phyloP scores from a whole-genome alignment of 2,797 vertebrate species.

The Hephaestus fuliginosus region DNA sequence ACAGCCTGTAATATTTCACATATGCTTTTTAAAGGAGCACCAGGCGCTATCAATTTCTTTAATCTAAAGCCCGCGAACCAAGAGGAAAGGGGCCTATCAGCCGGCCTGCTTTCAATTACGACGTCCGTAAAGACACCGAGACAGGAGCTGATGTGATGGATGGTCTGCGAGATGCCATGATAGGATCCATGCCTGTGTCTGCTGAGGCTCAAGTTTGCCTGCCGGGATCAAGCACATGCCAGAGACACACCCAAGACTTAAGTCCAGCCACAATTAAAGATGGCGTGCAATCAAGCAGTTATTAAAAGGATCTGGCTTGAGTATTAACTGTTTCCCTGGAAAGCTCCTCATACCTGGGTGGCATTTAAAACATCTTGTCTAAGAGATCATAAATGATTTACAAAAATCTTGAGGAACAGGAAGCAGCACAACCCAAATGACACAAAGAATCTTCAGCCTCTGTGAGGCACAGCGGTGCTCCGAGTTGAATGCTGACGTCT shows the following conservation, averaged over 20 bases:
- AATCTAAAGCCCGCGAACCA: constrained; percentile 53
- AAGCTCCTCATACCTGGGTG: neutral
- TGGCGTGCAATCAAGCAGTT: constrained; percentile 1
- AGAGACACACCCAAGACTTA: constrained; percentile 24
- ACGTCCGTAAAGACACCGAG: constrained; percentile 49
- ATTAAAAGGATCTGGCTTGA: neutral
- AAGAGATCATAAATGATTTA: neutral
- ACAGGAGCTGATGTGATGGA: constrained; percentile 65
- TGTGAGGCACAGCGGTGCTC: neutral
- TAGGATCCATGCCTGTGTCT: constrained; percentile 53
- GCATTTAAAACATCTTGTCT: neutral
- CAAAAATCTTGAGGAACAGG: neutral
- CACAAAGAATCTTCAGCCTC: neutral
- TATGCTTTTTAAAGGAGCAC: constrained; percentile 60
- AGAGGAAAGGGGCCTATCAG: constrained; percentile 38
- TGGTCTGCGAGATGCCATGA: constrained; percentile 51
- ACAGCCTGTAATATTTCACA: constrained; percentile 71
- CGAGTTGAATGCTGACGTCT: too few species aligned
- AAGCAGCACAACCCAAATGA: neutral
- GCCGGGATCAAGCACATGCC: constrained; percentile 16
- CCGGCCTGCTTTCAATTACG: constrained; percentile 75
- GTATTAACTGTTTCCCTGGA: neutral
- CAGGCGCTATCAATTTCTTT: constrained; percentile 66
- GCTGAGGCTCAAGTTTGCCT: constrained; percentile 34
- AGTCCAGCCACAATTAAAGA: constrained; percentile 17